Evolutionary conservation across 1,140 invertebrate species (phyloP).

Genomic region (Chrysopa pallens): DNA sequence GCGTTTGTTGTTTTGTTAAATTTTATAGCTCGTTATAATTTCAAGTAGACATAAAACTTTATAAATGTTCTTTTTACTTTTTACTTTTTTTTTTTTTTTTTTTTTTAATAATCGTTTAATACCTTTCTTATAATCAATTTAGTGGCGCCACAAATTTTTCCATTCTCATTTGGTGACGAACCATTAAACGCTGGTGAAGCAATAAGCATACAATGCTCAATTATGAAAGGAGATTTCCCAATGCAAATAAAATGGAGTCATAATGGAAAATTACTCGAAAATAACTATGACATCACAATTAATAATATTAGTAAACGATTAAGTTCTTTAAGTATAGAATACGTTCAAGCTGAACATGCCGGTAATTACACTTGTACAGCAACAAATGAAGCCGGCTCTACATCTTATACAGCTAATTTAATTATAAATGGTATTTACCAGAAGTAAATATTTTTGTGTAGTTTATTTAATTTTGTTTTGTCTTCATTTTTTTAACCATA

Average conservation of each 20-base stretch:
- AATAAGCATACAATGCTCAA: constrained; percentile 32
- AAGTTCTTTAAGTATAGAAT: constrained; percentile 26
- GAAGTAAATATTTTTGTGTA: not conserved
- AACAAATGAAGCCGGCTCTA: constrained; percentile 40
- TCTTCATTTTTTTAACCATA: constrained; percentile 1
- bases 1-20: no score
- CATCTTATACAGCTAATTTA: constrained; percentile 33
- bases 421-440: constrained; percentile 33
- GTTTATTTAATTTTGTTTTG: not conserved
- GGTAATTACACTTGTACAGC: constrained; percentile 53
- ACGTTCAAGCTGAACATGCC: constrained; percentile 40
- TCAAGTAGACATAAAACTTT: no score
- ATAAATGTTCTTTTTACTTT: constrained; percentile 7
- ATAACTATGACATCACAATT: constrained; percentile 27
- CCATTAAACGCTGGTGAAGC: constrained; percentile 36
- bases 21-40: no score
- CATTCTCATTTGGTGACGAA: constrained; percentile 35
- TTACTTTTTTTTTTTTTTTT: not conserved
- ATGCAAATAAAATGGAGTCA: constrained; percentile 30
- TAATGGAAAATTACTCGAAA: constrained; percentile 25
- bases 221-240: constrained; percentile 34
- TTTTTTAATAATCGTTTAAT: not conserved
- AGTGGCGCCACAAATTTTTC: constrained; percentile 41
- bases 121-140: constrained; percentile 5
- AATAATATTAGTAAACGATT: constrained; percentile 29